phyloP scores from a whole-genome alignment of 2,113 vertebrate genomes.

The Benitochromis conjunctus region DNA sequence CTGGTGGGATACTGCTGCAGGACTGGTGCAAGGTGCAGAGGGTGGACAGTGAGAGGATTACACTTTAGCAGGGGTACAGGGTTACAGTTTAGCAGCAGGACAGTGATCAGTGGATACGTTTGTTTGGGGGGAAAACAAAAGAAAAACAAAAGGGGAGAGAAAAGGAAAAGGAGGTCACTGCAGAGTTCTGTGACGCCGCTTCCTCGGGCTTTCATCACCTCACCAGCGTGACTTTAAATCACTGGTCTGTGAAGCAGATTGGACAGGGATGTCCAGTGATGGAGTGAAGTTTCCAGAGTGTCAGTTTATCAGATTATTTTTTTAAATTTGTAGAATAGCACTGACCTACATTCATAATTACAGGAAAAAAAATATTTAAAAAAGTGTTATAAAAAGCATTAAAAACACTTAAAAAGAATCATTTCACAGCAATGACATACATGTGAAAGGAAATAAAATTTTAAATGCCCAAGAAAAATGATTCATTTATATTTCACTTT shows the following conservation, averaged over 20 bases:
- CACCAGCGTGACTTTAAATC: neutral
- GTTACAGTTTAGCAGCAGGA: neutral
- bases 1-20: conserved; percentile 44
- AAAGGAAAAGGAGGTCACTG: neutral
- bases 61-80: neutral
- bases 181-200: neutral
- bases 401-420: neutral
- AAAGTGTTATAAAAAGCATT: neutral
- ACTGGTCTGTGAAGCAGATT: neutral
- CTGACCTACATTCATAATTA: neutral
- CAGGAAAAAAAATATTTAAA: neutral
- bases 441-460: neutral
- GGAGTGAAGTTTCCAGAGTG: neutral
- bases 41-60: neutral
- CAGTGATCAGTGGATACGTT: neutral
- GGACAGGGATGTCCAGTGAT: neutral
- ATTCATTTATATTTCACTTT: neutral
- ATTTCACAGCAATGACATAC: neutral
- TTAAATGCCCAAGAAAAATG: neutral
- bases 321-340: rapidly evolving
- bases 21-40: conserved; percentile 56
- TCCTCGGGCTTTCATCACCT: neutral
- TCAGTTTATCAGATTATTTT: neutral
- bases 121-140: neutral
- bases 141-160: neutral